Base-by-base conservation (phyloP, 2,113 vertebrate species). In the Epinephelus lanceolatus region DNA sequence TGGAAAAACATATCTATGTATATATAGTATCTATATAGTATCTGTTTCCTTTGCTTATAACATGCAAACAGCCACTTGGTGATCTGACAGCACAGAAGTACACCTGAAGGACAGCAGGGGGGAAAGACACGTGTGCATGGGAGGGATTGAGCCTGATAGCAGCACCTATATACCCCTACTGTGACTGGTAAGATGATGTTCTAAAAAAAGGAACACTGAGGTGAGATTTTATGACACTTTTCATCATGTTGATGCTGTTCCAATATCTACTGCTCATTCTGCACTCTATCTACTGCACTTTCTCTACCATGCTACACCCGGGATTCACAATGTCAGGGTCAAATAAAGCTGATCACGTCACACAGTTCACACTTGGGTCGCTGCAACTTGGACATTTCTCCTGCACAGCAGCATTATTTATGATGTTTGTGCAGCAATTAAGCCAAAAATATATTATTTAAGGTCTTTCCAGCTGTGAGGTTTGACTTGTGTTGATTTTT, bases 21-120 rank as follows among this genome's bases (percentile, higher is more conserved):
- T 95, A 94, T 94, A 95, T 94, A 93, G 78, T 93, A 94, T 95
- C 89, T 93, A 93, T 95, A 95, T 94, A 93, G 81, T 94, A 94
- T 95, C 90, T 93, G 93, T 94, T 94, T 95, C 90, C 93, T 94
- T 94, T 95, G 94, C 92, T 95, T 94, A 93, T 91, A 94, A 95
- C 95, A 96, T 96, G 96, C 96, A 96, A 96, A 95, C 93, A 95
- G 95, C 92, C 95, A 94, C 94, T 95, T 94, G 89, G 95, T 95
- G 95, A 95, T 95, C 92, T 93, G 94, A 96, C 93, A 93, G 94
- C 93, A 96, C 94, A 91, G 89, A 94, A 87, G 88, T 94, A 95
- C 93, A 94, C 90, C 92, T 93, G 94, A 84, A 87, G 84, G 91
- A 93, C 60, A 61, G 81, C 56, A 60, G 69, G 78, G 74, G 57